Conservation (phyloP, 1,140 invertebrate genomes). For the Portunus trituberculatus region DNA sequence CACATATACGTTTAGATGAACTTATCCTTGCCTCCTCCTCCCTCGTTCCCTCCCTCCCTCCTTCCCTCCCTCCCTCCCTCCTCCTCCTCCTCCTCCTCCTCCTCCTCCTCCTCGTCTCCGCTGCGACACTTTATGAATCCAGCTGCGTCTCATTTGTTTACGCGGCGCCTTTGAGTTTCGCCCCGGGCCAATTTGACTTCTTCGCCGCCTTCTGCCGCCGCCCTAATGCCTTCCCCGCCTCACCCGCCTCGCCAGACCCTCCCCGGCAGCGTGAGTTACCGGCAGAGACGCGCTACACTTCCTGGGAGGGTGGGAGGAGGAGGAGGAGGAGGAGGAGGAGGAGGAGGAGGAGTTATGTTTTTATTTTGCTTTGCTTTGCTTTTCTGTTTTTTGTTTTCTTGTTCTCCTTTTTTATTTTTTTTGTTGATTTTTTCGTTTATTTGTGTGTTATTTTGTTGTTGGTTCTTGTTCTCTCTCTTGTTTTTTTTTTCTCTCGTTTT, state of each 20-base stretch:
- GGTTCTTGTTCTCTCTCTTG: neutral
- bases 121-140: neutral
- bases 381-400: neutral
- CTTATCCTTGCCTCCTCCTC: neutral
- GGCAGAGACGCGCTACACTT: neutral
- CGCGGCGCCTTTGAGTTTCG: neutral
- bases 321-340: neutral
- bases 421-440: neutral
- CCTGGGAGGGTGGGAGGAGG: neutral
- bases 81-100: conserved; percentile 11
- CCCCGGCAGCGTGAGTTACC: neutral
- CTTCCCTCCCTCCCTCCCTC: neutral
- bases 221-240: neutral
- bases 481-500: neutral
- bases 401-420: neutral
- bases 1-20: neutral
- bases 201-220: neutral
- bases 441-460: neutral
- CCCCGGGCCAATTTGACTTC: neutral
- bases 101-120: neutral
- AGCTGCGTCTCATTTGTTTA: neutral
- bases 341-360: neutral
- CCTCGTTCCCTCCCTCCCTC: neutral
- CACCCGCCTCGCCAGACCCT: neutral
- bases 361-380: neutral